phyloP scores from a whole-genome alignment of 2,113 vertebrate species.

The Microcebus tavaratra region DNA sequence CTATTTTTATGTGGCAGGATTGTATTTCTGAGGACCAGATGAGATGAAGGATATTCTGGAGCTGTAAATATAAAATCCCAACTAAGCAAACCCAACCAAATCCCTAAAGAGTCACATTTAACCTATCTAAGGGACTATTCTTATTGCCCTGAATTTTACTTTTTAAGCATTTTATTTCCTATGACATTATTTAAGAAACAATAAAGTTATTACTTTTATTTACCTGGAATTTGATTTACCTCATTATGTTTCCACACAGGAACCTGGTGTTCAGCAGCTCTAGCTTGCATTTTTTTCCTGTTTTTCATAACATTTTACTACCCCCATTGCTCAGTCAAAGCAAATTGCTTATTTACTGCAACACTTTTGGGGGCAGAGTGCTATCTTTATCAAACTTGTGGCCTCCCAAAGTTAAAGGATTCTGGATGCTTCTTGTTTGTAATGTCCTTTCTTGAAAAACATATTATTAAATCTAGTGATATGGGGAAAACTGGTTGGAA shows the following conservation, averaged over 20 bases:
- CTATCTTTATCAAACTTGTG: neutral
- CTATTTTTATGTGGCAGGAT: neutral
- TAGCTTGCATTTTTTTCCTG: neutral
- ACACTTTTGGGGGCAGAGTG: neutral
- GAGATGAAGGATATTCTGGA: neutral
- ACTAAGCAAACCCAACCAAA: neutral
- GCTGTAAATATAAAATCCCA: neutral
- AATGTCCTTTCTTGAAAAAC: neutral
- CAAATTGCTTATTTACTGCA: neutral
- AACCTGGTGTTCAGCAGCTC: neutral
- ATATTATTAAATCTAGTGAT: neutral
- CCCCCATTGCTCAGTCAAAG: neutral
- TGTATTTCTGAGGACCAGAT: neutral
- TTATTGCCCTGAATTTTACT: neutral
- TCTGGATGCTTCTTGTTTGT: neutral
- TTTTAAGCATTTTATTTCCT: neutral
- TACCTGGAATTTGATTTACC: neutral
- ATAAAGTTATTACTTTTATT: neutral
- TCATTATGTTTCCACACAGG: neutral
- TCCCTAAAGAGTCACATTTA: neutral
- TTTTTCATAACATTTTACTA: neutral
- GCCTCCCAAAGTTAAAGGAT: neutral
- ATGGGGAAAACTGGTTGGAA: neutral
- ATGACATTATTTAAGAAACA: neutral
- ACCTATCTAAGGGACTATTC: neutral